These are phyloP conservation scores for Zaprionus nigranus DNA, from an alignment of 1,140 invertebrate species.

Conservation along the genomic window DNA sequence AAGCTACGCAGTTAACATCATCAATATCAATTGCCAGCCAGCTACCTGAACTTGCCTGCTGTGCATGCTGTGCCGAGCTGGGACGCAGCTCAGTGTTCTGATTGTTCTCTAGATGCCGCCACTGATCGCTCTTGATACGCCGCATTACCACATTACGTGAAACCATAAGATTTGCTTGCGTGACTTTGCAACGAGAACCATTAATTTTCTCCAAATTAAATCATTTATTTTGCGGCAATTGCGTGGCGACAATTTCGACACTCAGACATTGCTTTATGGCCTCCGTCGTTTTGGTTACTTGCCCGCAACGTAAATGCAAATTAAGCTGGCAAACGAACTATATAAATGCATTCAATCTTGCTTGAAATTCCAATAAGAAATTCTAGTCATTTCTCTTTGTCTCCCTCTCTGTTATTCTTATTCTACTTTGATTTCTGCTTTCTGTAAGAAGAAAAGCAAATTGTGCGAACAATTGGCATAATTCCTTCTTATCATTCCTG, in stretches of 20 bases:
- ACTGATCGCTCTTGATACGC: slow-evolving; percentile 62
- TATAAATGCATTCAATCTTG: slow-evolving; percentile 2
- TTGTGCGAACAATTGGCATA: not conserved
- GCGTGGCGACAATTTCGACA: slow-evolving; percentile 1
- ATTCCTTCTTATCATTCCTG: not conserved
- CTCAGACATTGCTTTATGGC: slow-evolving; percentile 1
- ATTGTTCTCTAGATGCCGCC: slow-evolving; percentile 46
- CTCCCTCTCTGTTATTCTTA: not conserved
- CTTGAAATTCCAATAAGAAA: slow-evolving; percentile 7
- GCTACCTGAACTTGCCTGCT: slow-evolving; percentile 29
- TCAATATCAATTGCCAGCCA: slow-evolving; percentile 73
- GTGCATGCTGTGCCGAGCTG: not conserved
- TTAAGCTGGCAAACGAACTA: not conserved
- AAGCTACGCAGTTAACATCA: slow-evolving; percentile 45
- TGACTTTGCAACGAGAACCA: slow-evolving; percentile 51
- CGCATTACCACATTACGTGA: slow-evolving; percentile 52
- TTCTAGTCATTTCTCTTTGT: not conserved
- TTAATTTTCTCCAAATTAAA: slow-evolving; percentile 71
- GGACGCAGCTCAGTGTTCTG: not conserved
- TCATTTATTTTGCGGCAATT: slow-evolving; percentile 21
- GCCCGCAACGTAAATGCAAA: slow-evolving; percentile 2
- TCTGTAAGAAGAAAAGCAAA: not conserved
- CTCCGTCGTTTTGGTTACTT: not conserved
- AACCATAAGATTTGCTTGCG: slow-evolving; percentile 45
- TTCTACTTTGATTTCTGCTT: not conserved